Conservation (phyloP, 2,113 vertebrate species). For the Tinamus guttatus region DNA sequence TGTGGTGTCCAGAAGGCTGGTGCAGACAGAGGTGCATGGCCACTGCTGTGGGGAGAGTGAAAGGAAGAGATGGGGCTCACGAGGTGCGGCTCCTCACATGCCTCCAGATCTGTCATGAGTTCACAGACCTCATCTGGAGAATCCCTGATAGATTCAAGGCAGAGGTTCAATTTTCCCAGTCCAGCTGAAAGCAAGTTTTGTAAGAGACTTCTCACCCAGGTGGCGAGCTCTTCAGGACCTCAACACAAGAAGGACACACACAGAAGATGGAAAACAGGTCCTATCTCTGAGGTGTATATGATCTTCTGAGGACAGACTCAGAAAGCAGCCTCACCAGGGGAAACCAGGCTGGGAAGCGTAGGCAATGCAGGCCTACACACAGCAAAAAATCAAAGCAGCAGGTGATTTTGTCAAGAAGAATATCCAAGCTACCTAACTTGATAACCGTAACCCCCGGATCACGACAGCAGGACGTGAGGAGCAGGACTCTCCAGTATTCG, state of each 20-base stretch:
- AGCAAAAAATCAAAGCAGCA: too few relatives aligned
- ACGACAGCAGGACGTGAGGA: neutral
- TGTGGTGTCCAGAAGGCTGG: neutral
- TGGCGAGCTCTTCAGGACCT: neutral
- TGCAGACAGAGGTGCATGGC: neutral
- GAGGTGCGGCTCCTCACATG: neutral
- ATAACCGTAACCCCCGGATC: too few relatives aligned
- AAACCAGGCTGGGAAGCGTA: too few relatives aligned
- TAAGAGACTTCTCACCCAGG: neutral
- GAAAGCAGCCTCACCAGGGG: too few relatives aligned
- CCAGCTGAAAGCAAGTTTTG: neutral
- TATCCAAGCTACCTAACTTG: too few relatives aligned
- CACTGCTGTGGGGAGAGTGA: neutral
- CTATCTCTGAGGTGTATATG: fast-evolving
- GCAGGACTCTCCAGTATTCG: neutral
- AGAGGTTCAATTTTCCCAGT: fast-evolving
- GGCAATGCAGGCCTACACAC: too few relatives aligned
- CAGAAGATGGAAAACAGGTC: neutral
- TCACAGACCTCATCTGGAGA: neutral
- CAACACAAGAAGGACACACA: neutral
- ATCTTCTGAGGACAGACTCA: neutral
- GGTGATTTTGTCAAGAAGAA: too few relatives aligned
- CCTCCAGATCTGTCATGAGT: neutral
- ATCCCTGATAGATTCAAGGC: fast-evolving
- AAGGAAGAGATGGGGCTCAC: neutral